A percentile compares a stretch with the other conserved stretches of the same genome.
phyloP scores from a whole-genome alignment of 2,888 invertebrate genomes.

The Drosophila ustulata region DNA sequence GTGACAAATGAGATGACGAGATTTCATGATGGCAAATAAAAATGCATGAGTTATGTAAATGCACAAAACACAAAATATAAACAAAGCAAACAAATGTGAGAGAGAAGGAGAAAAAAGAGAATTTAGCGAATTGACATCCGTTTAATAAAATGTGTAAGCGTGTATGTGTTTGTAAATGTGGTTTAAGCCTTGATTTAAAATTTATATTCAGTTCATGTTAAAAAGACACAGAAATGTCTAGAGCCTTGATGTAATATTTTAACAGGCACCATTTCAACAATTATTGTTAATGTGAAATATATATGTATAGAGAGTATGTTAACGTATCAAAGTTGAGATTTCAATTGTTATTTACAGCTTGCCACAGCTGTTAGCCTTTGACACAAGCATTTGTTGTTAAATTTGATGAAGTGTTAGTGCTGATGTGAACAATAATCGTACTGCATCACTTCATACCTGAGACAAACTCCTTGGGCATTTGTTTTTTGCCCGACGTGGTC shows the following conservation, averaged over 20 bases:
- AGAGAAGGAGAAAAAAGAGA: slow-evolving; percentile 25
- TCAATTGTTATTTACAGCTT: slow-evolving; percentile 4
- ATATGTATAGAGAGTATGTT: neutral
- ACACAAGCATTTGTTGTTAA: neutral
- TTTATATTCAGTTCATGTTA: neutral
- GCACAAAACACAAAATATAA: slow-evolving; percentile 18
- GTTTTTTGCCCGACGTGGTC: slow-evolving; percentile 90
- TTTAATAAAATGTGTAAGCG: slow-evolving; percentile 27
- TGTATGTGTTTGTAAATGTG: neutral
- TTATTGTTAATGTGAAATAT: neutral
- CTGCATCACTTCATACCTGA: slow-evolving; percentile 86
- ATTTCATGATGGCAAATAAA: slow-evolving; percentile 36
- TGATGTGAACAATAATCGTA: neutral
- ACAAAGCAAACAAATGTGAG: slow-evolving; percentile 26
- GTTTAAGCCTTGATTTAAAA: slow-evolving; percentile 15
- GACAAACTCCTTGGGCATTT: slow-evolving; percentile 92
- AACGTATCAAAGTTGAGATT: neutral
- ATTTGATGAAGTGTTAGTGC: neutral
- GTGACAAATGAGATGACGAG: slow-evolving; percentile 55
- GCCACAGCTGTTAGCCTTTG: neutral
- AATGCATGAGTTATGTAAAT: slow-evolving; percentile 35
- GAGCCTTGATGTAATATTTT: neutral
- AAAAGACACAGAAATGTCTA: neutral
- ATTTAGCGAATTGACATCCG: slow-evolving; percentile 36
- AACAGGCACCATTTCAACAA: neutral